These are phyloP conservation scores for Clusia tigrina DNA, from an alignment of 2,888 invertebrate genomes.

Conservation along the genomic window DNA sequence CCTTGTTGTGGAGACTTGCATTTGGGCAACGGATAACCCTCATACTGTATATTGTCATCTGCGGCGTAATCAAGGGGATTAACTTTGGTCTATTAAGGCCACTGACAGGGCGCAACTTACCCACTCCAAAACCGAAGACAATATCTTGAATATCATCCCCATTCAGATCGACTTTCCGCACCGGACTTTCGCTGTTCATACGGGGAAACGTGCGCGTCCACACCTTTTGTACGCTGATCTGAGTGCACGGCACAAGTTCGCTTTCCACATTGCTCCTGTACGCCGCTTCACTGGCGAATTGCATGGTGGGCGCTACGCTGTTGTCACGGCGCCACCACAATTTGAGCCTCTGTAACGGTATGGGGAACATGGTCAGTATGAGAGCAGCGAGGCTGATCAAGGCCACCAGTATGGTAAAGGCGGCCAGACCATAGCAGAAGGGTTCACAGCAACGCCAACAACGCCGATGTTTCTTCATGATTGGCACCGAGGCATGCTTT, in stretches of 20 bases:
- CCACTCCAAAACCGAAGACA: conserved; percentile 80
- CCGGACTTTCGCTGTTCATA: conserved; percentile 76
- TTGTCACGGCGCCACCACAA: conserved; percentile 67
- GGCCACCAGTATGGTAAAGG: conserved; percentile 69
- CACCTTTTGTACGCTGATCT: conserved; percentile 64
- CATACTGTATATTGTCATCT: conserved; percentile 64
- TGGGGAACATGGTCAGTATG: conserved; percentile 72
- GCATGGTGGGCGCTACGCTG: conserved; percentile 26
- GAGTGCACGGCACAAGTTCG: conserved; percentile 62
- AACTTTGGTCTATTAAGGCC: background rate
- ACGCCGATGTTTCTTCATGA: conserved; percentile 64
- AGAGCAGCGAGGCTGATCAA: conserved; percentile 72
- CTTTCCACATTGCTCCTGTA: conserved; percentile 53
- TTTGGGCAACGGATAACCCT: conserved; percentile 68
- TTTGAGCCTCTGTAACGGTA: conserved; percentile 70
- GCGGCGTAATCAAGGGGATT: background rate
- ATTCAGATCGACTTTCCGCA: conserved; percentile 76
- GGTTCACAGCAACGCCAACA: conserved; percentile 72
- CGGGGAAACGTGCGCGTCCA: conserved; percentile 77
- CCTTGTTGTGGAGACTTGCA: conserved; percentile 70
- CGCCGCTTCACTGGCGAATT: conserved; percentile 11
- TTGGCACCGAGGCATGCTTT: conserved; percentile 65
- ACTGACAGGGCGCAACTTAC: conserved; percentile 58
- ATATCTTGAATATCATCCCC: conserved; percentile 76
- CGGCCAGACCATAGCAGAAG: conserved; percentile 72